Evolutionary conservation across 2,888 invertebrate species (phyloP).

Genomic region (Sialis fuliginosa): DNA sequence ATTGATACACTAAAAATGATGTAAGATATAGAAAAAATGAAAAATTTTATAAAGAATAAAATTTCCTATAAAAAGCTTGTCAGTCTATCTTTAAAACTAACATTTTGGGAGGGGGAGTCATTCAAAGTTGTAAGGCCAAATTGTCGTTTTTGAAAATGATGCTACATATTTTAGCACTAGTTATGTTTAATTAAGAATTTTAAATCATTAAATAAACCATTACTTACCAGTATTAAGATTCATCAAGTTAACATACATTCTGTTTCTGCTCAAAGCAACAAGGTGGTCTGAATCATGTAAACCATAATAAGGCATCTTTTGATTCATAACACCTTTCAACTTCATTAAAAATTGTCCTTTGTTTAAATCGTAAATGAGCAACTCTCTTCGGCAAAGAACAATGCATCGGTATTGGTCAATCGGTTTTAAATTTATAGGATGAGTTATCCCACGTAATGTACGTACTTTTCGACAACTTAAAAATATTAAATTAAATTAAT

Average conservation of each 20-base stretch:
- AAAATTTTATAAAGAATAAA: too few relatives aligned
- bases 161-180: too few relatives aligned
- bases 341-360: slow-evolving; percentile 54
- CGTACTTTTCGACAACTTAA: slow-evolving; percentile 45
- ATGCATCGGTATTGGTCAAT: slow-evolving; percentile 61
- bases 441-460: slow-evolving; percentile 51
- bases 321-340: slow-evolving; percentile 77
- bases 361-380: slow-evolving; percentile 63
- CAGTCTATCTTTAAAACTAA: too few relatives aligned
- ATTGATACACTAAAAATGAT: too few relatives aligned
- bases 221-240: slow-evolving; percentile 53
- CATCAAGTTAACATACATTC: slow-evolving; percentile 82
- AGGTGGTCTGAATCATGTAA: slow-evolving; percentile 63
- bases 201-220: not conserved
- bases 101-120: too few relatives aligned
- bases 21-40: too few relatives aligned
- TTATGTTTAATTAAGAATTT: too few relatives aligned
- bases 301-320: slow-evolving; percentile 82
- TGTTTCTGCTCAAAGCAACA: slow-evolving; percentile 67
- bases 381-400: slow-evolving; percentile 64
- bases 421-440: slow-evolving; percentile 61
- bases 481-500: slow-evolving; percentile 7
- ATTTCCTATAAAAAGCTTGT: too few relatives aligned
- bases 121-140: too few relatives aligned
- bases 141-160: too few relatives aligned